Base-by-base conservation (phyloP, 2,888 invertebrate genomes). In the Ischnus inquisitorius region DNA sequence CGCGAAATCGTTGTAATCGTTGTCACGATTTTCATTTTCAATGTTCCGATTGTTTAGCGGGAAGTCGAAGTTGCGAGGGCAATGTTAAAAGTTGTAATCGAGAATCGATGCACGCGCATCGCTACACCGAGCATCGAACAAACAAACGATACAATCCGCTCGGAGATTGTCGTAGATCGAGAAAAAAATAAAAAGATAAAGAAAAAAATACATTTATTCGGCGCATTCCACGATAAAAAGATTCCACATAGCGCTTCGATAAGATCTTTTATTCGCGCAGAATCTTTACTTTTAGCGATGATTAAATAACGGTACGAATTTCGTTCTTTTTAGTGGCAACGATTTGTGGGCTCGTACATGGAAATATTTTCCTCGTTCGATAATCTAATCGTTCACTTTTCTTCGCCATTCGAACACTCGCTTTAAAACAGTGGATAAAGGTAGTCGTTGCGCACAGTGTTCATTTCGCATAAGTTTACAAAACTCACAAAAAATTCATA, bases 1-100 rank as follows among this genome's bases (percentile, higher is more conserved):
- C 43, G 69, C 12, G 46, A 71, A 71, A 81, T 76, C 74, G 67
- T 28, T 60, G 39, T n/a, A 54, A 67, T 79, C 34, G 65, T 79
- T 54, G 46, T 43, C 39, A 43, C 25, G 41, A 48, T 51, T 67
- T 39, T 16, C 41, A 46, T 19, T 65, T 28, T 19, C 41, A 54
- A 60, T 60, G 34, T 34, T 19, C 12, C 39, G 64, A 8, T 25
- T 34, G 34, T 25, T 25, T 28, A 25, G 57, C 57, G 28, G 25
- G 4, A 60, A n/a, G 14, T 6, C 8, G 14, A 6, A 64, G 39
- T 10, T 48, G 14, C 39, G 64, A 39, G 57, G 2, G 28, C 39
- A 16, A 16, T 39, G 64, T 6, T 14, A 10, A 48, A 39, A 64
- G 34, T 34, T 64, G 12, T 39, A 39, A 64, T 64, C 39, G 64